A percentile compares a stretch with the other conserved stretches of the same genome.
Conservation (phyloP, 2,113 vertebrate species). For the Seriola dumerili region DNA sequence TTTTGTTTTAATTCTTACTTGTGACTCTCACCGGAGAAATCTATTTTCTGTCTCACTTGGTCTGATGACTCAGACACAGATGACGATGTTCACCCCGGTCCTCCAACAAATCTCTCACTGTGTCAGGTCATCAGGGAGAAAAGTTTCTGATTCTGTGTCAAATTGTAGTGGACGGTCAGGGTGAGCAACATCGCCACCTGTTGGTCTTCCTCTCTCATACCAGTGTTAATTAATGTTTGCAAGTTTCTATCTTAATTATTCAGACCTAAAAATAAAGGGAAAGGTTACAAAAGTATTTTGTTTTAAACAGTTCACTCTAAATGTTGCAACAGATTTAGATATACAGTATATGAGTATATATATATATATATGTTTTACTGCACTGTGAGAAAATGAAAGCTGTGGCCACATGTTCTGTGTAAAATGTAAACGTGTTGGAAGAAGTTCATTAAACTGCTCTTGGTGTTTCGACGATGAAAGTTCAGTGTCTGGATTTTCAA, state of each 20-base stretch:
- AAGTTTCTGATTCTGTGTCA: conserved; percentile 44
- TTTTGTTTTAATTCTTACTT: not conserved
- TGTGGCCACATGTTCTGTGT: not conserved
- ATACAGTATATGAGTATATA: too few relatives aligned
- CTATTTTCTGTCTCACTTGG: conserved; percentile 27
- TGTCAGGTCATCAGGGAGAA: conserved; percentile 51
- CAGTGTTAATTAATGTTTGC: not conserved
- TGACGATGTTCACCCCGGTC: conserved; percentile 1
- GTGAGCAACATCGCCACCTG: conserved; percentile 69
- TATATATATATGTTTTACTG: too few relatives aligned
- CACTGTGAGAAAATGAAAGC: too few relatives aligned
- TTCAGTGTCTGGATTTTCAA: not conserved
- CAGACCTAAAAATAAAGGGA: not conserved
- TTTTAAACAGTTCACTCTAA: not conserved
- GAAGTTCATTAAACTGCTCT: not conserved
- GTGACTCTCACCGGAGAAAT: not conserved
- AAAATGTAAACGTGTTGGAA: not conserved
- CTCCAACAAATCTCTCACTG: conserved; percentile 46
- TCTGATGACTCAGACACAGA: conserved; percentile 43
- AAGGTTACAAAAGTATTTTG: not conserved
- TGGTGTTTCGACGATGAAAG: too few relatives aligned
- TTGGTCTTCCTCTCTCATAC: conserved; percentile 31
- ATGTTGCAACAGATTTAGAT: not conserved
- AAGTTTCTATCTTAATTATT: not conserved
- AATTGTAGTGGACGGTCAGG: conserved; percentile 8